phyloP scores from a whole-genome alignment of 2,797 vertebrate species.

The Ataeniobius toweri region DNA sequence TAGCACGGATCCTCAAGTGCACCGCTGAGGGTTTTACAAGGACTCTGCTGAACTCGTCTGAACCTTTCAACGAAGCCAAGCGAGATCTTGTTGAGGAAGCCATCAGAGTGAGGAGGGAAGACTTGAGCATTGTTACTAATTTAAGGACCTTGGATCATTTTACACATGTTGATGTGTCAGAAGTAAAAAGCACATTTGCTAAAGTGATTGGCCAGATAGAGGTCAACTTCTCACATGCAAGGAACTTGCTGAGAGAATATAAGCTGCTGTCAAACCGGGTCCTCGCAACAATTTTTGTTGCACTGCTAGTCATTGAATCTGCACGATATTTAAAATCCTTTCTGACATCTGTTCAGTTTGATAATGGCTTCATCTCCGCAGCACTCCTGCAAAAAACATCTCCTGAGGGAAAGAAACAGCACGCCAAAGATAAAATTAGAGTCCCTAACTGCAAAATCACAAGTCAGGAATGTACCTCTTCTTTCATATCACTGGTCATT shows the following conservation, averaged over 20 bases:
- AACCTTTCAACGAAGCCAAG: slow-evolving; percentile 72
- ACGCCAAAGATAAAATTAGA: slow-evolving; percentile 57
- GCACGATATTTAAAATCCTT: slow-evolving; percentile 86
- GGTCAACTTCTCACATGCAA: slow-evolving; percentile 77
- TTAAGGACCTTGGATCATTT: slow-evolving; percentile 75
- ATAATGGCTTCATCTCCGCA: slow-evolving; percentile 82
- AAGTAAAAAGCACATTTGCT: slow-evolving; percentile 73
- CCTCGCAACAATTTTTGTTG: slow-evolving; percentile 80
- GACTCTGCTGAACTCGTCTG: slow-evolving; percentile 85
- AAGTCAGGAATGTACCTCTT: slow-evolving; percentile 77
- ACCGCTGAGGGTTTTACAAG: slow-evolving; percentile 85
- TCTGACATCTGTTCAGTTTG: slow-evolving; percentile 85
- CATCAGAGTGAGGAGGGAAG: slow-evolving; percentile 24
- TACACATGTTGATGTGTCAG: slow-evolving; percentile 75
- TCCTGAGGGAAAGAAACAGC: slow-evolving; percentile 51
- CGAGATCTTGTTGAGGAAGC: slow-evolving; percentile 68
- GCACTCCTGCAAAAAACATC: slow-evolving; percentile 59
- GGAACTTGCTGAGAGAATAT: slow-evolving; percentile 66
- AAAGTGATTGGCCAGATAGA: slow-evolving; percentile 79
- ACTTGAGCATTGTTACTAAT: slow-evolving; percentile 58
- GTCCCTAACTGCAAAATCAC: slow-evolving; percentile 77
- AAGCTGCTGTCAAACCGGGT: slow-evolving; percentile 77
- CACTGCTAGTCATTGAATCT: slow-evolving; percentile 82
- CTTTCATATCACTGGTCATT: slow-evolving; percentile 74
- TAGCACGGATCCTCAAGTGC: slow-evolving; percentile 84